Evolutionary conservation across 2,888 invertebrate species (phyloP), one percentile per base, ranked within the genome.

Genomic region (Saturnia pavonia): DNA sequence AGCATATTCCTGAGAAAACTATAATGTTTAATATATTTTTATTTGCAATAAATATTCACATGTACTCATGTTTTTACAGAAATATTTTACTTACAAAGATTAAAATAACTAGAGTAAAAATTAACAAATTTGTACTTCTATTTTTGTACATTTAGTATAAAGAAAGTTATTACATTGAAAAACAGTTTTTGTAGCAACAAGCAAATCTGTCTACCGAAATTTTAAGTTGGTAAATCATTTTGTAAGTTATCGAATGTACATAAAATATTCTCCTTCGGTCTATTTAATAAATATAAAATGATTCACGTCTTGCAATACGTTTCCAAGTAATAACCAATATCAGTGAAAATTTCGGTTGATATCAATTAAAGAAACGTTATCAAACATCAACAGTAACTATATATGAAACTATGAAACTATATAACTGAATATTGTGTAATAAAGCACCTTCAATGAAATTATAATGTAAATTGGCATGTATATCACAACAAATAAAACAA

Each of bases 401-500:
- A 16, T 42, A 68, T n/a, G n/a, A n/a, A n/a, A n/a, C 2, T 34
- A 34, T 65, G 43, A 40, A 22, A 51, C 42, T 40, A 8, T 25
- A 12, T 19, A 69, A 25, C 60, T 27, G 69, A 60, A 70, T 54
- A 54, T 51, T 40, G 54, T 16, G 54, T 42, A 67, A 70, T 70
- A 70, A 43, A 57, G 27, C 63, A 16, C 12, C 40, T 68, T 51
- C 51, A 42, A 65, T 42, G 48, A 68, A 51, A 63, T 67, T 72
- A 76, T 67, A 75, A 79, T 81, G 77, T 78, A 84, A 84, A 86
- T 84, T 81, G 76, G 77, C 75, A 74, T 60, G 25, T 60, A 79
- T 71, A 87, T 89, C 88, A 91, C 91, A 93, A 93, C 92, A 93
- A 92, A 91, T 91, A 91, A 86, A 90, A 85, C 82, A 80, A 83